Percentiles rank a stretch among this genome's conserved stretches.
These are phyloP conservation scores for Piliocolobus tephrosceles DNA, from an alignment of 2,113 vertebrate species.

Conservation along the genomic window DNA sequence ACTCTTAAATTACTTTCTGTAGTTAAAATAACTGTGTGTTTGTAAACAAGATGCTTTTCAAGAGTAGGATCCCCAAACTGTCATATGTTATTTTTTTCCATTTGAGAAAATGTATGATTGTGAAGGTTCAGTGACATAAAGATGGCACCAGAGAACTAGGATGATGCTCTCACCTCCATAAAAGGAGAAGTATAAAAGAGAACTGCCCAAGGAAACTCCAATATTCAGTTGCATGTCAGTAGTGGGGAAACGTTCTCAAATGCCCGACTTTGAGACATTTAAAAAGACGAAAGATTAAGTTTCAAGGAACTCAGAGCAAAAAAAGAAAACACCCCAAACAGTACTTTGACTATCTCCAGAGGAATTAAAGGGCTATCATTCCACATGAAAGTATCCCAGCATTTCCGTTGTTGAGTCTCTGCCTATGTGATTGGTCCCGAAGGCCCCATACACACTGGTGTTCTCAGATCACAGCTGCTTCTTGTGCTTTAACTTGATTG, in stretches of 20 bases:
- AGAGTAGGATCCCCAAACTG: neutral
- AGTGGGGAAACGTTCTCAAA: neutral
- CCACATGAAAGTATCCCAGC: neutral
- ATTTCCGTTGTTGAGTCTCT: neutral
- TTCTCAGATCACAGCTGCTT: neutral
- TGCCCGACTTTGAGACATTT: neutral
- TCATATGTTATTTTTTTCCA: neutral
- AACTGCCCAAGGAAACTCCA: neutral
- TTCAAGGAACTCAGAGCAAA: neutral
- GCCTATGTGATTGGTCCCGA: neutral
- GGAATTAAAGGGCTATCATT: neutral
- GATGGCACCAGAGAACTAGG: neutral
- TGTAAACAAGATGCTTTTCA: conserved; percentile 44
- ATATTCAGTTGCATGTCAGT: neutral
- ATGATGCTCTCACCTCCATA: neutral
- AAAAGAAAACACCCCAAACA: conserved; percentile 1
- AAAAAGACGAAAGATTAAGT: neutral
- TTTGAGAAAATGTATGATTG: conserved; percentile 25
- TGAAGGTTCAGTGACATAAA: neutral
- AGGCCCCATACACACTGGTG: neutral
- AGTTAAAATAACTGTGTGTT: conserved; percentile 42
- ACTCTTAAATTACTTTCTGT: conserved; percentile 46
- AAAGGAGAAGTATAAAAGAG: neutral
- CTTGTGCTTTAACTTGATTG: neutral
- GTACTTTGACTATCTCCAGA: neutral